Base-by-base conservation (phyloP, 1,140 invertebrate genomes). In the Probaryconus sp. region DNA sequence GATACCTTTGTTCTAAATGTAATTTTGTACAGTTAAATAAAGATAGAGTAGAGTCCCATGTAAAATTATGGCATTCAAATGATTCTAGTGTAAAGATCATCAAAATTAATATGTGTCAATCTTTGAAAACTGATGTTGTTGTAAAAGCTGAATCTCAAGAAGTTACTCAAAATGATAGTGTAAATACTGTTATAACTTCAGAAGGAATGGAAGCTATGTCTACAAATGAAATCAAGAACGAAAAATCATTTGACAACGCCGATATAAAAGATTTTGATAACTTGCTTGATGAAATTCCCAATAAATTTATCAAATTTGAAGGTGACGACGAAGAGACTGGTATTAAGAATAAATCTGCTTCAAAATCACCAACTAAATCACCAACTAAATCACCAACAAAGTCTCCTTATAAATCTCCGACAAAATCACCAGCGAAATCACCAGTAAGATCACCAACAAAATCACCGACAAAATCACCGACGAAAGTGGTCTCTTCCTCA, bases 21-120 rank as follows among this genome's bases (percentile, higher is more conserved):
- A 91, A 93, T 78, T 94, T 89, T 76, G 89, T 92, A 1, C 93
- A 94, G 83, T 78, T 93, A 28, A 88, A 89, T 1, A 79, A 89
- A 31, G 81, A 87, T 37, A 91, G 89, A 64, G 83, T 93, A 0
- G 88, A 91, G 72, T 84, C 84, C 0, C 93, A 94, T 73, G 81
- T 92, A 1, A 83, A 89, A 24, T 76, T 80, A 0, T 88, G 89
- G 72, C 91, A 92, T 73, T 80, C 56, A 1, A 76, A 82, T 11
- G 75, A 81, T 26, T 7, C 38, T 0, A n/a, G 74, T 7, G 79
- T 70, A 0, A 70, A 86, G 4, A 86, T 89, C 4, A 47, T 88
- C 1, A 89, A 87, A 40, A 88, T 90, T n/a, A 87, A 89, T 51
- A 89, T 90, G 87, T 89, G 89, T 0, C 28, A 48, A 9, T 65